phyloP scores from a whole-genome alignment of 2,797 vertebrate species.

The Argyrosomus regius region DNA sequence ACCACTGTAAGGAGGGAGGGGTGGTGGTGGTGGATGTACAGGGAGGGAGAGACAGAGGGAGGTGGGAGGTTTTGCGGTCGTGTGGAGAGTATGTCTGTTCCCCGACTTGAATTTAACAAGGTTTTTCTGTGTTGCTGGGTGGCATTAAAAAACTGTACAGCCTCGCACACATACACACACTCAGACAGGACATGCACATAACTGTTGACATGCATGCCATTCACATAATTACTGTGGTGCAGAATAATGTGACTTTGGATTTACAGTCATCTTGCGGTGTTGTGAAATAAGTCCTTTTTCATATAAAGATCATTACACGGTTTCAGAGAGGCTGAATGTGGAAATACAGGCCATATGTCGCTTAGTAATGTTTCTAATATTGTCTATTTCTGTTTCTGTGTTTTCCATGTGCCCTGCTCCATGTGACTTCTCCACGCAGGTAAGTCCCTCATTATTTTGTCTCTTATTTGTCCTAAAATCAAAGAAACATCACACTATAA shows the following conservation, averaged over 20 bases:
- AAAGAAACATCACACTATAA: slow-evolving; percentile 16
- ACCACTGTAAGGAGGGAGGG: slow-evolving; percentile 82
- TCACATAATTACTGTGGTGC: slow-evolving; percentile 76
- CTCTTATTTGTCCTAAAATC: slow-evolving; percentile 21
- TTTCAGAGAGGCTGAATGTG: slow-evolving; percentile 65
- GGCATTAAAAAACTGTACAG: slow-evolving; percentile 71
- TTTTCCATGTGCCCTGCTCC: slow-evolving; percentile 57
- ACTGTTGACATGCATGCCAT: slow-evolving; percentile 79
- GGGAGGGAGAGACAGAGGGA: slow-evolving; percentile 35
- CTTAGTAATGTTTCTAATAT: slow-evolving; percentile 69
- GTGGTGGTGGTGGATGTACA: slow-evolving; percentile 41
- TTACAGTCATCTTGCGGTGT: slow-evolving; percentile 75
- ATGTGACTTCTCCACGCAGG: slow-evolving; percentile 56
- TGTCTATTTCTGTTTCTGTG: slow-evolving; percentile 56
- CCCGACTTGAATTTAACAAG: slow-evolving; percentile 78
- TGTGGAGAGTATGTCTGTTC: slow-evolving; percentile 69
- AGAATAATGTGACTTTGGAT: slow-evolving; percentile 77
- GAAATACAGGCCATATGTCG: slow-evolving; percentile 73
- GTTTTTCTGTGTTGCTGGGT: slow-evolving; percentile 72
- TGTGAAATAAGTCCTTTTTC: slow-evolving; percentile 74
- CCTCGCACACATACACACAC: slow-evolving; percentile 13
- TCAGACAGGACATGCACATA: slow-evolving; percentile 42
- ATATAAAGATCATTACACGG: slow-evolving; percentile 79
- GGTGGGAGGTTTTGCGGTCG: slow-evolving; percentile 66
- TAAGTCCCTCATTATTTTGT: slow-evolving; percentile 57